Base-by-base conservation (phyloP, 2,113 vertebrate genomes). In the Ellobius talpinus region DNA sequence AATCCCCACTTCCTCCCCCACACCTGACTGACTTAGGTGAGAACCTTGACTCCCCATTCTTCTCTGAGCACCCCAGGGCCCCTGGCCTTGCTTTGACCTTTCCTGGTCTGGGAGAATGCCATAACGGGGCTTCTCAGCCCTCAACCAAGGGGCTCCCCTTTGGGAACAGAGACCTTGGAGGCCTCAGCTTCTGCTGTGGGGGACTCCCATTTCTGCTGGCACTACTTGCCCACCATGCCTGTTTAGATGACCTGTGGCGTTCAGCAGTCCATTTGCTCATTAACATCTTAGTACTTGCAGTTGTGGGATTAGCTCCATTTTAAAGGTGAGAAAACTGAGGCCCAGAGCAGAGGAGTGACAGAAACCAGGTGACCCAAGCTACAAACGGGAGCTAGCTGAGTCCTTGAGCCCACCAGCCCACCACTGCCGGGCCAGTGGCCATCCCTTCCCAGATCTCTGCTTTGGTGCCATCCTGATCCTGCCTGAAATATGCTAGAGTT, bases 1-100 rank as follows among this genome's bases (percentile, higher is more conserved):
- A 85, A 70, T 66, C 92, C 68, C 68, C 45, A 87, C 93, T 96
- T 96, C 95, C 91, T 94, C 94, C 94, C 92, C 61, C 24, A 65
- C 93, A 82, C 88, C 91, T 93, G 95, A 45, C 39, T 50, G 70
- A 88, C 55, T 47, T 14, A 4, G 47, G 84, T 79, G 65, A 97
- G 95, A 94, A 94, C 87, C 58, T 72, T 3, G 2, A 72, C 58
- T 92, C 96, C 70, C 74, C 7, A 24, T 36, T 39, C 78, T 91
- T 95, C 92, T 84, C 90, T 24, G 36, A 76, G 92, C 78, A 91
- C 66, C 9, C 73, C 61, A 55, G 78, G 45, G 90, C 65, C 90
- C 65, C 90, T 88, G 92, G 52, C 92, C 87, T 91, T 3, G 0
- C 88, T 76, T 87, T 96, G 96, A 93, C 79, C 92, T 85, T 76